A percentile compares a stretch with the other conserved stretches of the same genome.
Evolutionary conservation across 1,140 invertebrate genomes (phyloP).

Genomic region (Eupeodes corollae): DNA sequence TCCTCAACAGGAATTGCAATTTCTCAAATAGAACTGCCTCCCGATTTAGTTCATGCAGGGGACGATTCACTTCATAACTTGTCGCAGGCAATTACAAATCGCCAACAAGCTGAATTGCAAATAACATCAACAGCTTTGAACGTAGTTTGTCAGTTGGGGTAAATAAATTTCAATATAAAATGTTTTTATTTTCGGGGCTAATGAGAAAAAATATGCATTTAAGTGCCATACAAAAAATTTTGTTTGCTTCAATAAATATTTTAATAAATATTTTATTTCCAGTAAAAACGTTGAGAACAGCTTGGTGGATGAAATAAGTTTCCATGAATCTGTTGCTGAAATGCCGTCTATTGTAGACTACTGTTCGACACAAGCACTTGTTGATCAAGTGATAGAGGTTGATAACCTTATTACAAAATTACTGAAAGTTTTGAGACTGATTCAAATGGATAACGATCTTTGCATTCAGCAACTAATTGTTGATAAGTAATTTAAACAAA

Average conservation of each 20-base stretch:
- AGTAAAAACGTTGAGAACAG: no score
- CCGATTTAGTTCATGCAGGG: constrained; percentile 34
- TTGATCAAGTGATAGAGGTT: constrained; percentile 63
- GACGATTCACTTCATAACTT: constrained; percentile 54
- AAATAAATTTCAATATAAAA: not conserved
- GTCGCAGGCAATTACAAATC: constrained; percentile 49
- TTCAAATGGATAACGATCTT: constrained; percentile 55
- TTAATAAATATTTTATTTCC: no score
- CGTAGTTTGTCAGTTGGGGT: not conserved
- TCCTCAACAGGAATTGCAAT: constrained; percentile 41
- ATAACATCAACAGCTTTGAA: constrained; percentile 10
- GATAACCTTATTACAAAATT: constrained; percentile 62
- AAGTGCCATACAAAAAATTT: no score
- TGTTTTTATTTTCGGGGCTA: no score
- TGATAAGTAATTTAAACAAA: constrained; percentile 32
- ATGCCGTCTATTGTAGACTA: constrained; percentile 36
- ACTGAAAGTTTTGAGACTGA: constrained; percentile 59
- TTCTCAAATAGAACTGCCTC: constrained; percentile 33
- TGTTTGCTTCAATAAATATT: no score
- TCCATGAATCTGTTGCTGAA: constrained; percentile 36
- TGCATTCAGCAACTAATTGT: constrained; percentile 48
- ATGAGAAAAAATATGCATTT: not conserved
- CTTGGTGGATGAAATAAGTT: constrained; percentile 27
- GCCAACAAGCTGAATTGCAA: constrained; percentile 41
- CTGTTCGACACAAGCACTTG: constrained; percentile 41